Conservation (phyloP, 2,113 vertebrate species). For the Platysteira castanea region DNA sequence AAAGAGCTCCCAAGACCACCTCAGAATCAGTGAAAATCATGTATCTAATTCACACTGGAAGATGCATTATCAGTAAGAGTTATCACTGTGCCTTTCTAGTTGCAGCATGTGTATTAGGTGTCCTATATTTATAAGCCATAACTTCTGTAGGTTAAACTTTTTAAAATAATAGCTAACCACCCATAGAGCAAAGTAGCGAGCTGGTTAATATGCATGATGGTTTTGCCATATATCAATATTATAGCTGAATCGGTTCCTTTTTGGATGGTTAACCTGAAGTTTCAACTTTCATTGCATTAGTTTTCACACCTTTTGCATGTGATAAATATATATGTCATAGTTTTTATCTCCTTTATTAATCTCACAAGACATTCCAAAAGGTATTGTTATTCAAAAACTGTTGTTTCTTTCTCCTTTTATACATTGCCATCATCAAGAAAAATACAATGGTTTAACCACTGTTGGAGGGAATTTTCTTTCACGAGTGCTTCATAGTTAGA, state of each 20-base stretch:
- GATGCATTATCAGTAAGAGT: not conserved
- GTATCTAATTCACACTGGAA: not conserved
- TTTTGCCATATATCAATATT: not conserved
- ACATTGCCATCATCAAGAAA: not conserved
- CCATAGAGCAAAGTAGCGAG: not conserved
- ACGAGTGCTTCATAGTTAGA: not conserved
- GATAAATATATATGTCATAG: not conserved
- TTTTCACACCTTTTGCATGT: not conserved
- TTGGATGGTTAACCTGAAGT: not conserved
- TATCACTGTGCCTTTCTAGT: not conserved
- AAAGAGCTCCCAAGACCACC: not conserved
- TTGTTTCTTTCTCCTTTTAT: not conserved
- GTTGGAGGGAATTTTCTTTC: not conserved
- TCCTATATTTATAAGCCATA: not conserved
- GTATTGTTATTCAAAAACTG: not conserved
- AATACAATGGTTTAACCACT: not conserved
- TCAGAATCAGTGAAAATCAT: not conserved
- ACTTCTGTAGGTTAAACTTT: not conserved
- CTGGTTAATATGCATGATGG: not conserved
- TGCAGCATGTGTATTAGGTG: not conserved
- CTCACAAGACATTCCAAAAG: not conserved
- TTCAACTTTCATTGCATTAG: not conserved
- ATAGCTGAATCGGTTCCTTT: not conserved
- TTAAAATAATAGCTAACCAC: not conserved
- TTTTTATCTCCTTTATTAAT: not conserved